These are phyloP conservation scores for Limnephilus marmoratus DNA, from an alignment of 2,888 invertebrate genomes.

Conservation along the genomic window DNA sequence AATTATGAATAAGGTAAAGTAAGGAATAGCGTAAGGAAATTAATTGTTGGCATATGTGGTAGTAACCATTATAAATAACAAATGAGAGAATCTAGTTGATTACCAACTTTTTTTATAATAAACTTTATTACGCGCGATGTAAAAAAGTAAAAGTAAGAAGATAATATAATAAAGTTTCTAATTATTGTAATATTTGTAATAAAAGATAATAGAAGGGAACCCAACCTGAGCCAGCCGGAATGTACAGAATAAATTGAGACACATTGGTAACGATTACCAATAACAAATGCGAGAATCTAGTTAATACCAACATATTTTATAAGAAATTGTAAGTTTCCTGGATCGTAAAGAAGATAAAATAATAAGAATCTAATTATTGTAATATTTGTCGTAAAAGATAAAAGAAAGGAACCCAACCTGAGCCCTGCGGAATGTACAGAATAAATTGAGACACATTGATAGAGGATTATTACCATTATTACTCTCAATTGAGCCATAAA, in stretches of 20 bases:
- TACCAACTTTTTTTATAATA: not conserved
- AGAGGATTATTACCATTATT: constrained; percentile 2
- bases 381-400: not conserved
- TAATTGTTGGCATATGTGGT: not conserved
- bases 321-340: not conserved
- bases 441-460: constrained; percentile 2
- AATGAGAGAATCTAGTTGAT: not conserved
- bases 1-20: not conserved
- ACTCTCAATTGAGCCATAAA: constrained; percentile 2
- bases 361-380: not conserved
- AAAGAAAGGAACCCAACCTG: not conserved
- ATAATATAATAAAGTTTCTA: not conserved
- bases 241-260: not conserved
- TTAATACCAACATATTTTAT: not conserved
- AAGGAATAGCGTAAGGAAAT: not conserved
- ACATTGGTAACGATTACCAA: not conserved
- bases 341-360: not conserved
- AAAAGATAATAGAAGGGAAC: not conserved
- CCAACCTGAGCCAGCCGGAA: not conserved
- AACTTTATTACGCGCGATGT: too few species aligned
- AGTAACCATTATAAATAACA: not conserved
- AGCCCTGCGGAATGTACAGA: not conserved
- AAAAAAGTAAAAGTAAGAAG: too few species aligned
- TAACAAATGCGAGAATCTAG: not conserved
- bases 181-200: not conserved